Evolutionary conservation across 2,113 vertebrate genomes (phyloP), one percentile per base, ranked within the genome.

Genomic region (Sylvietta virens): DNA sequence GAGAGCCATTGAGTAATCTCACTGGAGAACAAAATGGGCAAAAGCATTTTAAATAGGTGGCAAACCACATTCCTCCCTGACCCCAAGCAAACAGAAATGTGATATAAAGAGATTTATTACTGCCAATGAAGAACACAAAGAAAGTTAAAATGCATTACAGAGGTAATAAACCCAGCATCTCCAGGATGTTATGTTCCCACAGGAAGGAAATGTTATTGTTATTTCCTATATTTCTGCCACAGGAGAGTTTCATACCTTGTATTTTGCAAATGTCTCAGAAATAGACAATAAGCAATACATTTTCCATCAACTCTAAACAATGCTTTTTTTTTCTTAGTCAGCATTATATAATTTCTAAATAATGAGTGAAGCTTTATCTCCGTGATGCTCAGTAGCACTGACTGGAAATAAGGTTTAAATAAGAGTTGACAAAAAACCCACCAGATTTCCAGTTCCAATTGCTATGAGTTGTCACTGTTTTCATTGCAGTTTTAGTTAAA

Each of bases 1-100:
- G 39, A 4, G 97, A 97, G n/a, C 97, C 95, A 60, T 98, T 98
- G 86, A 97, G 11, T 33, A 98, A 86, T 51, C 95, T 95, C 66
- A 98, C 98, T 98, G 84, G 23, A 62, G 26, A 72, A n/a, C 33
- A 91, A 58, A 96, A 91, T 7, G 37, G 15, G 79, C 18, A 92
- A 37, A 90, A 37, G 9, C 4, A 71, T 28, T 85, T 95, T n/a
- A 81, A 37, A 19, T 6, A 58, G 22, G 23, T 62, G 31, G 13
- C 15, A 87, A 80, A 83, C 5, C 28, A 50, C 6, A 3, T 7
- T 42, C 15, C 7, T 78, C 3, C 14, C 7, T 3, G 0, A 1
- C 21, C n/a, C 7, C 19, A 89, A 58, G 18, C 13, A 83, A 85
- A 56, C 3, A 53, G 51, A 83, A 86, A 45, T 72, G 10, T 3